Percentiles rank a stretch among this genome's conserved stretches.
These are phyloP conservation scores for Scelioninae gen. 1 DNA, from an alignment of 2,888 invertebrate species.

Conservation along the genomic window DNA sequence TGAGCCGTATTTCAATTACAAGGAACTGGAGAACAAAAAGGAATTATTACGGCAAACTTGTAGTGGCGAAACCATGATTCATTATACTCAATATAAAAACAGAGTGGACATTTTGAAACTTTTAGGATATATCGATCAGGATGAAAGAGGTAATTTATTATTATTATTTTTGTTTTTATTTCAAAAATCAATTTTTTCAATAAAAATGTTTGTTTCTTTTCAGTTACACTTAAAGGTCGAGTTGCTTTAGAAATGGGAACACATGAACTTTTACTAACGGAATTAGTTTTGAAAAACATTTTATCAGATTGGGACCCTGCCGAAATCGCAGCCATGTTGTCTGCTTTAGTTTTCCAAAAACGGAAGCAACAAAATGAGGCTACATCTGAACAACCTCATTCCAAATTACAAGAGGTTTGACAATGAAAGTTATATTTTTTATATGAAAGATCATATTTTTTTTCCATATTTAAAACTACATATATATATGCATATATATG, in stretches of 20 bases:
- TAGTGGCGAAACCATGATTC: conserved; percentile 92
- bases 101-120: conserved; percentile 90
- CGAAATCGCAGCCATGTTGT: conserved; percentile 97
- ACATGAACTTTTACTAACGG: conserved; percentile 96
- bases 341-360: conserved; percentile 96
- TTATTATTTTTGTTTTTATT: not conserved
- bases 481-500: too few relatives aligned
- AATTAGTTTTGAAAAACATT: conserved; percentile 95
- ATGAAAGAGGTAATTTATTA: conserved; percentile 86
- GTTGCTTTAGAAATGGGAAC: conserved; percentile 95
- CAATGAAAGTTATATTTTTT: too few relatives aligned
- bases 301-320: conserved; percentile 93
- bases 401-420: conserved; percentile 87
- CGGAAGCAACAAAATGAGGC: conserved; percentile 86
- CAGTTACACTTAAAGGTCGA: conserved; percentile 91
- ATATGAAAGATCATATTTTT: too few relatives aligned
- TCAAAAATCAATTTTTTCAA: conserved; percentile 6
- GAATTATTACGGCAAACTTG: conserved; percentile 89
- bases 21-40: conserved; percentile 89
- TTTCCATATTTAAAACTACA: too few relatives aligned
- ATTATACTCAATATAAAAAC: conserved; percentile 95
- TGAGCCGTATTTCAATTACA: conserved; percentile 89
- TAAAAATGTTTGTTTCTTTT: conserved; percentile 73
- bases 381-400: conserved; percentile 74
- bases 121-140: conserved; percentile 91